phyloP scores from a whole-genome alignment of 2,113 vertebrate genomes.

The Bubo blakistoni region DNA sequence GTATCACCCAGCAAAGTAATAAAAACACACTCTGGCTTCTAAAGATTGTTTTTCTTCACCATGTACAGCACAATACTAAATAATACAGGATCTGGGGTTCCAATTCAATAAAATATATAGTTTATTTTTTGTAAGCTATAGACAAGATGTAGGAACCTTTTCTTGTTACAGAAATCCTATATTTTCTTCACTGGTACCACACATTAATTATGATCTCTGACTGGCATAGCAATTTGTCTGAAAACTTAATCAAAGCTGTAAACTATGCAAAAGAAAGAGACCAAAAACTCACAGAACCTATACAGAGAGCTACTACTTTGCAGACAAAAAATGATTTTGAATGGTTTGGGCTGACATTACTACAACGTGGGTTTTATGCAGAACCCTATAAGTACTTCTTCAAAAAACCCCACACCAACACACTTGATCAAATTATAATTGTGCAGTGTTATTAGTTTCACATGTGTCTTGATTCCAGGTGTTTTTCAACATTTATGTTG shows the following conservation, averaged over 20 bases:
- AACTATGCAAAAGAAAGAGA: constrained; percentile 8
- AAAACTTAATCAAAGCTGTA: constrained; percentile 15
- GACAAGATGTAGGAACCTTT: background rate
- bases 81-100: background rate
- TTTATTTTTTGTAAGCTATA: background rate
- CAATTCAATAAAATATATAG: background rate
- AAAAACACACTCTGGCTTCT: background rate
- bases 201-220: constrained; percentile 24
- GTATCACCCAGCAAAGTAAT: background rate
- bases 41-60: background rate
- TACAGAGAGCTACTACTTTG: constrained; percentile 17
- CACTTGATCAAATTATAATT: constrained; percentile 74
- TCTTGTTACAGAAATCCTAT: background rate
- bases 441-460: constrained; percentile 75
- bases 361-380: constrained; percentile 1
- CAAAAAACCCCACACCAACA: background rate
- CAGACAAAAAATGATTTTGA: constrained; percentile 40
- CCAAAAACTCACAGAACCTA: constrained; percentile 7
- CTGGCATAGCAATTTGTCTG: constrained; percentile 28
- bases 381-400: constrained; percentile 41
- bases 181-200: constrained; percentile 31
- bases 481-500: constrained; percentile 70
- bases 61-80: background rate
- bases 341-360: constrained; percentile 19
- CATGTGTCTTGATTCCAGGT: constrained; percentile 76